These are phyloP conservation scores for Ianthella basta DNA, from an alignment of 37 sponge, comb jelly and placozoan species.

Conservation along the genomic window DNA sequence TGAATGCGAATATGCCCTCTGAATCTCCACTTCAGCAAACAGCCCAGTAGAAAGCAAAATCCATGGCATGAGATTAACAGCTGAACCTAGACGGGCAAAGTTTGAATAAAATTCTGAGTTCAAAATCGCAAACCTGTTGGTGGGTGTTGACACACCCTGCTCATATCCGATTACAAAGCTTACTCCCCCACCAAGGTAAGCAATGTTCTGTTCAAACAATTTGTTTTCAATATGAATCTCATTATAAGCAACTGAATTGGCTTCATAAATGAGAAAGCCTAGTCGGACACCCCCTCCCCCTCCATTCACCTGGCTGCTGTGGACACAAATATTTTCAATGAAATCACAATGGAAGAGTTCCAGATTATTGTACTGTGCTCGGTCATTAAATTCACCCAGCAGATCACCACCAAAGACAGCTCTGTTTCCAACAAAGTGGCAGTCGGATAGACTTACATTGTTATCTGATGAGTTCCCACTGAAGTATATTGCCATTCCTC, in stretches of 20 bases:
- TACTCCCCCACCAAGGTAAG: background rate
- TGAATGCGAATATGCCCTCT: background rate
- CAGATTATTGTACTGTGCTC: background rate
- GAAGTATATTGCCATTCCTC: conserved; percentile 24
- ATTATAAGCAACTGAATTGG: background rate
- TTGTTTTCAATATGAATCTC: background rate
- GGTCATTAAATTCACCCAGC: conserved; percentile 29
- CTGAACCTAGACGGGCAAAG: background rate
- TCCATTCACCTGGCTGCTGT: background rate
- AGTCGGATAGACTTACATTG: background rate
- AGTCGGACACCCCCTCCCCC: background rate
- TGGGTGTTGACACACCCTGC: background rate
- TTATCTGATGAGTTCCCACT: conserved; percentile 20
- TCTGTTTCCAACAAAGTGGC: background rate
- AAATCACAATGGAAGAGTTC: background rate
- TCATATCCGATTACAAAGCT: background rate
- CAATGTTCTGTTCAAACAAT: background rate
- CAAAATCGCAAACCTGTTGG: background rate
- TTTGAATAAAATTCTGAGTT: background rate
- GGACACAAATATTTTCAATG: background rate
- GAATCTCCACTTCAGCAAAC: background rate
- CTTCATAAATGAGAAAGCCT: background rate
- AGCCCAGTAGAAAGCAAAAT: background rate
- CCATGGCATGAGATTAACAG: background rate
- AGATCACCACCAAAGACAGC: conserved; percentile 30